Evolutionary conservation across 2,113 vertebrate genomes (phyloP), one percentile per base, ranked within the genome.

Genomic region (Sylvia atricapilla): DNA sequence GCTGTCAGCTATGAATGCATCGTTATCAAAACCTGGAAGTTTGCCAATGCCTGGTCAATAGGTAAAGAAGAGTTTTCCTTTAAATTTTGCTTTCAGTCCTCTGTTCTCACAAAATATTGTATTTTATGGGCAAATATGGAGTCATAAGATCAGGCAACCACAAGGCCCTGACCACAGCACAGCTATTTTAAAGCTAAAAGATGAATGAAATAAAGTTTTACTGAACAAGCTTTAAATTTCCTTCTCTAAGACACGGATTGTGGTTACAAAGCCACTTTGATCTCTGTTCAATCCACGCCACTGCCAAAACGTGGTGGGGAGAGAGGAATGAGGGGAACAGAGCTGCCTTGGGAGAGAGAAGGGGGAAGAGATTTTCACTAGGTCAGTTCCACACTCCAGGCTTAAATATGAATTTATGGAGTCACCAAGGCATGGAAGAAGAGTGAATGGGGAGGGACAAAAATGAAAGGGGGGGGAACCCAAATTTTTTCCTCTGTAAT

Each of bases 251-350:
- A 82, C 58, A 53, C 3, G 13, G 81, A 69, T 31, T 89, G 89
- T 15, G 86, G 83, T 89, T 73, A 92, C 59, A 62, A 63, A 58
- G 91, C 11, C 84, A 78, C 93, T 96, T 70, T 74, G 90, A 95
- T 87, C 87, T 81, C 11, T 0, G 19, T 78, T 78, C 95, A 91
- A 68, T 7, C 74, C 74, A 20, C 0, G 1, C 35, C 1, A 6
- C 80, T 87, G 89, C 87, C 96, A 90, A 58, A 81, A 84, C 4
- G 1, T 23, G 31, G 27, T 33, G 30, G 41, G 86, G 50, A 74
- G 53, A 69, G 43, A 49, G 22, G 33, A 78, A 27, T 10, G 55
- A 52, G 56, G 46, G 49, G n/a, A 27, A 64, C 37, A 80, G 49
- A 64, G 41, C 85, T 60, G 35, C 35, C 37, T 16, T 31, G 39